Conservation (phyloP, 2,888 invertebrate genomes). For the Ethmia dodecea region DNA sequence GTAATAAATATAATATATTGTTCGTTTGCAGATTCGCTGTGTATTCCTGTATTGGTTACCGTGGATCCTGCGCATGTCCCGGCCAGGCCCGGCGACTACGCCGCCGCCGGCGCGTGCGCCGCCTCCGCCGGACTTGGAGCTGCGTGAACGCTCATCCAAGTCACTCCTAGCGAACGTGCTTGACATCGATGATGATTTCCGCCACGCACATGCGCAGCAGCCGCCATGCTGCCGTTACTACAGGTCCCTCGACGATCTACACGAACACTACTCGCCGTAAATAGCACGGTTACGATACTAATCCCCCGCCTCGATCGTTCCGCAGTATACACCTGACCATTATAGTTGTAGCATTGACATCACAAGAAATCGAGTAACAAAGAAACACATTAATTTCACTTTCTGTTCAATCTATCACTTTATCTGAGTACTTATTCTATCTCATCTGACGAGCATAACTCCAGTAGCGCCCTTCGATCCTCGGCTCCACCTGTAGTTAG, state of each 20-base stretch:
- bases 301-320: constrained; percentile 69
- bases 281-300: constrained; percentile 75
- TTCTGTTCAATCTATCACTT: constrained; percentile 31
- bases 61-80: constrained; percentile 96
- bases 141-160: constrained; percentile 94
- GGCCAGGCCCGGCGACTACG: constrained; percentile 80
- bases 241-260: constrained; percentile 82
- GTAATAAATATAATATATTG: too few species aligned
- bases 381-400: constrained; percentile 34
- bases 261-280: constrained; percentile 78
- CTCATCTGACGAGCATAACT: constrained; percentile 56
- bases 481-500: constrained; percentile 68
- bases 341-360: constrained; percentile 44
- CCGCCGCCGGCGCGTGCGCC: constrained; percentile 82
- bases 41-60: constrained; percentile 98
- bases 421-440: constrained; percentile 39
- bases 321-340: constrained; percentile 65
- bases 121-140: constrained; percentile 90
- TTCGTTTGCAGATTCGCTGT: constrained; percentile 83
- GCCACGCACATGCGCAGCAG: constrained; percentile 86
- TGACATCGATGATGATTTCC: constrained; percentile 98
- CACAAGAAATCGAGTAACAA: constrained; percentile 20
- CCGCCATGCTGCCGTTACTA: constrained; percentile 86
- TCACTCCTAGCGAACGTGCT: constrained; percentile 97
- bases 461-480: constrained; percentile 71